Conservation (phyloP, 2,113 vertebrate genomes). For the Irena cyanogastra region DNA sequence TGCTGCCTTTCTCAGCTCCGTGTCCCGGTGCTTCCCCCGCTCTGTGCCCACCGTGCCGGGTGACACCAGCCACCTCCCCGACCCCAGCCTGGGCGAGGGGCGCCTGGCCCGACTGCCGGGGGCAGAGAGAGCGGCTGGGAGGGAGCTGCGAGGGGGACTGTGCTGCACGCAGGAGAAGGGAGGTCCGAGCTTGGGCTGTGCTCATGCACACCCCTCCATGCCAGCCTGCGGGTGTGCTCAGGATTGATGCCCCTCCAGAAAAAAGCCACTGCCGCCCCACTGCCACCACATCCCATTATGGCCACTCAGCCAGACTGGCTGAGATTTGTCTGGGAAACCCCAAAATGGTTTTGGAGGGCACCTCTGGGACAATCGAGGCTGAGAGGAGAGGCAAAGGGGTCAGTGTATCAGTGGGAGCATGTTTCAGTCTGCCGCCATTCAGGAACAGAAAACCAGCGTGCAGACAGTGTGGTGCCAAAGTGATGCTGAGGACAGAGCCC, state of each 20-base stretch:
- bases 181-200: not conserved
- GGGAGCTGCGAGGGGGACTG: not conserved
- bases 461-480: conserved; percentile 36
- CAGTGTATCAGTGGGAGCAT: conserved; percentile 1
- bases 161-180: not conserved
- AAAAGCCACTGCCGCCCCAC: not conserved
- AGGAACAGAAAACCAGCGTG: not conserved
- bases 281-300: not conserved
- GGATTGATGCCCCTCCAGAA: not conserved
- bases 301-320: not conserved
- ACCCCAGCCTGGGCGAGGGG: not conserved
- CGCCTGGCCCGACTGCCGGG: not conserved
- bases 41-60: not conserved
- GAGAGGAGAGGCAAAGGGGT: conserved; percentile 13
- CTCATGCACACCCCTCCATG: not conserved
- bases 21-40: not conserved
- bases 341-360: not conserved
- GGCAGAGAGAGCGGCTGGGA: not conserved
- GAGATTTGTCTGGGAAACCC: not conserved
- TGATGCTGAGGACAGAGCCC: conserved; percentile 34
- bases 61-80: not conserved
- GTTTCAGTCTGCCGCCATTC: conserved; percentile 6
- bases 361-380: not conserved
- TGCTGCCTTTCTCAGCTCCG: not conserved
- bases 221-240: not conserved